Base-by-base conservation (phyloP, 2,797 vertebrate genomes). In the Poecilia wingei region DNA sequence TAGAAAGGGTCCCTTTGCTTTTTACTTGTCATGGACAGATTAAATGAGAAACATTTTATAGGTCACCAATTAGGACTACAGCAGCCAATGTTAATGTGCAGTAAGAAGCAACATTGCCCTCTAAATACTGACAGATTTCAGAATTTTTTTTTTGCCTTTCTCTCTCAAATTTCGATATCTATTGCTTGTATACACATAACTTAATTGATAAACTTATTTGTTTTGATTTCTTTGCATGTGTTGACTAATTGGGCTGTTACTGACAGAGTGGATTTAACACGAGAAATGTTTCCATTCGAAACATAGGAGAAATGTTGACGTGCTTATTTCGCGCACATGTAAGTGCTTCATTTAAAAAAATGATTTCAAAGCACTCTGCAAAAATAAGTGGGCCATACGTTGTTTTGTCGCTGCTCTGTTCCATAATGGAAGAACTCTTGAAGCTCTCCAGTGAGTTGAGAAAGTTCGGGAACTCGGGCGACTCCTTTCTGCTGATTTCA, bases 311-410 rank as follows among this genome's bases (percentile, higher is more conserved):
- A 22, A 41, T 12, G 64, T 22, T 68, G 64, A 41, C 8, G 5
- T 25, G 25, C 20, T 41, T 68, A 69, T n/a, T 43, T n/a, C 2
- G 0, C 12, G 12, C 20, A 22, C 68, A 53, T 59, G 73, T 77
- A 53, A 46, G 68, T 73, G 75, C 49, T 53, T 77, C 6, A 77
- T 74, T 88, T 82, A 51, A 80, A 47, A 31, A 75, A 75, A 75
- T 36, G 49, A 76, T 81, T 77, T 84, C 75, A 86, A 75, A 55
- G 77, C 79, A 57, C 75, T 81, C 72, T 31, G 82, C 61, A 81
- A 82, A 87, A 87, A 33, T 12, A 72, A 85, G 53, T 53, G 46
- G 75, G 77, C 74, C 82, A 84, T 82, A 39, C 84, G 71, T 85
- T 74, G 81, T 83, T 83, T 83, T 72, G 51, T 80, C 81, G 51